A percentile compares a stretch with the other conserved stretches of the same genome.
phyloP scores from a whole-genome alignment of 2,888 invertebrate genomes.

The Andrena dorsata region DNA sequence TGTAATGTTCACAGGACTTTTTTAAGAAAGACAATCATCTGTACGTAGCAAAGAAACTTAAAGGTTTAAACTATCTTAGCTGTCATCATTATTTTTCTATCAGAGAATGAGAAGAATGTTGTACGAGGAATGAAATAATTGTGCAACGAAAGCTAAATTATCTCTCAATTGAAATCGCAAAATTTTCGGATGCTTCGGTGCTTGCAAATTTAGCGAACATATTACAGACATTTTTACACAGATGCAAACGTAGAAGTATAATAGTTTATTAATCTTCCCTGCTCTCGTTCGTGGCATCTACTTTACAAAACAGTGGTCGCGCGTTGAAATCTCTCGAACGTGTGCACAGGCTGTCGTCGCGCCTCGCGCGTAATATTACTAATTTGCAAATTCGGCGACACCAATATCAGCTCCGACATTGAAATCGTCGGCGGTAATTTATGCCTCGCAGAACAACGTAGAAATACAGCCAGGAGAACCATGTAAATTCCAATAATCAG shows the following conservation, averaged over 20 bases:
- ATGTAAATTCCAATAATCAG: slow-evolving; percentile 66
- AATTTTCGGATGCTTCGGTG: too few relatives aligned
- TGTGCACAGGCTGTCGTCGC: neutral
- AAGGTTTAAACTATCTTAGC: slow-evolving; percentile 1
- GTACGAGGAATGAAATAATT: too few relatives aligned
- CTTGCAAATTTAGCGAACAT: too few relatives aligned
- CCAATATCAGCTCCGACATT: neutral
- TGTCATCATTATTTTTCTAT: too few relatives aligned
- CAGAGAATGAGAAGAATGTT: too few relatives aligned
- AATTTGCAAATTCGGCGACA: slow-evolving; percentile 10
- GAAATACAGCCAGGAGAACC: slow-evolving; percentile 44
- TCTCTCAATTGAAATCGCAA: too few relatives aligned
- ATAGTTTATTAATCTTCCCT: too few relatives aligned
- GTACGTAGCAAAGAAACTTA: neutral
- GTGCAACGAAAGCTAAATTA: too few relatives aligned
- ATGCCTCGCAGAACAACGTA: neutral
- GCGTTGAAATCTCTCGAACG: slow-evolving; percentile 26
- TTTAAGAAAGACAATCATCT: neutral
- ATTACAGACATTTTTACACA: too few relatives aligned
- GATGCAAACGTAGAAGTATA: too few relatives aligned
- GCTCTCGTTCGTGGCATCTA: neutral
- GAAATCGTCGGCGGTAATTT: neutral
- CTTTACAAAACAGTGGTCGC: neutral
- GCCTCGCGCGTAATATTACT: neutral
- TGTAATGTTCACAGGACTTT: neutral